Conservation (phyloP, 92 coral and sea anemone species). For the Palythoa grandiflora region DNA sequence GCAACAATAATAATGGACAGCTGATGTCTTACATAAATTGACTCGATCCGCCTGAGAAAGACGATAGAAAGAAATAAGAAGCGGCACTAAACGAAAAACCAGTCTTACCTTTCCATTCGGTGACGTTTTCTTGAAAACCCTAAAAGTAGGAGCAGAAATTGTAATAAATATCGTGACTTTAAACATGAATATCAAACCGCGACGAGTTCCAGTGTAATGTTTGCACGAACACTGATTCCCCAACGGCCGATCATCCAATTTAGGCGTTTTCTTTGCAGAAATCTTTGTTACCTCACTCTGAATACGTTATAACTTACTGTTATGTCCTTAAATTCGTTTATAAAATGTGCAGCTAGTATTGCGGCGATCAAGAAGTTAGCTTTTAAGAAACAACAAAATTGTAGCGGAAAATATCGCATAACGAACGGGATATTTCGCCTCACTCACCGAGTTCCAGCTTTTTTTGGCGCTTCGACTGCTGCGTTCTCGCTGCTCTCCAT, state of each 20-base stretch:
- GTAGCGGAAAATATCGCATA: constrained; percentile 23
- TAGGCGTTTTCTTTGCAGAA: neutral
- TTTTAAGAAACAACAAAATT: neutral
- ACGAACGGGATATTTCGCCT: neutral
- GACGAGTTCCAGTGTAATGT: neutral
- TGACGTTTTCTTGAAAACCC: constrained; percentile 97
- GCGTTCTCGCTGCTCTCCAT: constrained; percentile 37
- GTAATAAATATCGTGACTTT: constrained; percentile 23
- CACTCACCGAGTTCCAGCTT: constrained; percentile 89
- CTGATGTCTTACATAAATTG: constrained; percentile 18
- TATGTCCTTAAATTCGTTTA: neutral
- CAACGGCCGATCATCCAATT: neutral
- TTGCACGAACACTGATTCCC: neutral
- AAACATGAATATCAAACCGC: neutral
- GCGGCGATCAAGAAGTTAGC: constrained; percentile 41
- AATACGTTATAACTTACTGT: neutral
- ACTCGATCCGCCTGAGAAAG: neutral
- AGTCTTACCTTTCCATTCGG: constrained; percentile 94
- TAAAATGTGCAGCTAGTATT: constrained; percentile 4
- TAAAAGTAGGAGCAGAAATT: constrained; percentile 49
- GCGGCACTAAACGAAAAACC: neutral
- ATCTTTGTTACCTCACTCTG: neutral
- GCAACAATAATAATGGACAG: constrained; percentile 6
- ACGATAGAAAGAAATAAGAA: neutral
- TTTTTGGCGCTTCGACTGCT: constrained; percentile 74